phyloP scores from a whole-genome alignment of 2,888 invertebrate species.

The Sphaeridia pumilis region DNA sequence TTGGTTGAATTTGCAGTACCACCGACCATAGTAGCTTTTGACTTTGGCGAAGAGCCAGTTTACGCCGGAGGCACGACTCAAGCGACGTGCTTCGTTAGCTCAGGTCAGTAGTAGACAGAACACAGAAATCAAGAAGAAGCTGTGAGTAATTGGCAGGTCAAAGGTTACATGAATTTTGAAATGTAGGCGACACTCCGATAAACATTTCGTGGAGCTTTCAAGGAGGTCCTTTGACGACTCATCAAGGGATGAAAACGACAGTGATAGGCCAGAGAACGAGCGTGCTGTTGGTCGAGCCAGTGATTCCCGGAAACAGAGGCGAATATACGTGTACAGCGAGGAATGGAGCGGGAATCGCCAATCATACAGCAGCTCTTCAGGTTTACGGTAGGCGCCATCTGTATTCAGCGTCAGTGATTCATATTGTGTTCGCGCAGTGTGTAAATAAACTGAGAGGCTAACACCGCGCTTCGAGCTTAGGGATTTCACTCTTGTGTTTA shows the following conservation, averaged over 20 bases:
- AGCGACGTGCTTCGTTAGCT: conserved; percentile 27
- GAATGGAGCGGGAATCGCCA: conserved; percentile 14
- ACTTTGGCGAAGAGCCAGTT: conserved; percentile 39
- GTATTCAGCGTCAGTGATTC: too few relatives aligned
- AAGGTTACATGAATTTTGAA: too few relatives aligned
- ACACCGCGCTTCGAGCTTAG: too few relatives aligned
- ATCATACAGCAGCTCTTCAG: conserved; percentile 16
- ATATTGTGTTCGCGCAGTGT: too few relatives aligned
- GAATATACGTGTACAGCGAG: conserved; percentile 34
- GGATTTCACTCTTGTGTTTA: too few relatives aligned
- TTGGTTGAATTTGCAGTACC: conserved; percentile 49
- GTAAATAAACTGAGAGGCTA: too few relatives aligned
- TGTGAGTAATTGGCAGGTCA: too few relatives aligned
- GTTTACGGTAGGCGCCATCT: conserved; percentile 22
- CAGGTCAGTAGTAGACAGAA: too few relatives aligned
- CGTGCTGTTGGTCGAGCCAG: conserved; percentile 44
- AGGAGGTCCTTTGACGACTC: conserved; percentile 27
- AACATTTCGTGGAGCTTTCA: conserved; percentile 31
- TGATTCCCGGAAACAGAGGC: conserved; percentile 36
- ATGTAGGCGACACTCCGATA: conserved; percentile 29
- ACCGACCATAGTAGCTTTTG: conserved; percentile 53
- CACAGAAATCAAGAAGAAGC: too few relatives aligned
- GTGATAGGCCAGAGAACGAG: conserved; percentile 49
- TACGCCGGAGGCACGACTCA: conserved; percentile 27
- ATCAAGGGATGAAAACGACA: conserved; percentile 45